A percentile compares a stretch with the other conserved stretches of the same genome.
Evolutionary conservation across 2,797 vertebrate genomes (phyloP).

Genomic region (Ciconia nigra): DNA sequence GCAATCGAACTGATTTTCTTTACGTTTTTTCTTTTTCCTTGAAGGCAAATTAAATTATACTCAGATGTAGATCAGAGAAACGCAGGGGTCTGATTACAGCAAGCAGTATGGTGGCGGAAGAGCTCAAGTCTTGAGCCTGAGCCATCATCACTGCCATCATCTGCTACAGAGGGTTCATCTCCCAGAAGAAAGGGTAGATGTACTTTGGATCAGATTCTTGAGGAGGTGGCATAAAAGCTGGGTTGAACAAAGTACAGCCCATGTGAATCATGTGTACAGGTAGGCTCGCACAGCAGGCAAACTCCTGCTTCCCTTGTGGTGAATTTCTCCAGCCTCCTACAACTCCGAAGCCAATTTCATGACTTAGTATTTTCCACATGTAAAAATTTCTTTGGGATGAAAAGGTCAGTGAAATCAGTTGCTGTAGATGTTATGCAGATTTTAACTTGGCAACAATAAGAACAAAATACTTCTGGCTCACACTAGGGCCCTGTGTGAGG

Average conservation of each 20-base stretch:
- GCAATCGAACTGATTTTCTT: not conserved
- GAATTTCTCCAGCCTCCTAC: not conserved
- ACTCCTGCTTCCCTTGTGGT: rapidly evolving
- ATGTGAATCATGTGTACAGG: not conserved
- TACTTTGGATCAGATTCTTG: not conserved
- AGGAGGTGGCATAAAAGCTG: not conserved
- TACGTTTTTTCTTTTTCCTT: not conserved
- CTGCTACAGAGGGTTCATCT: not conserved
- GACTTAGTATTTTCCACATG: not conserved
- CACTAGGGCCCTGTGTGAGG: not conserved
- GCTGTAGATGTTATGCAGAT: not conserved
- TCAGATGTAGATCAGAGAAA: not conserved
- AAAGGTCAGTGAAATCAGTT: conserved; percentile 25
- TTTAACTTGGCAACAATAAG: not conserved
- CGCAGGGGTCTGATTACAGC: not conserved
- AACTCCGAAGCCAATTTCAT: not conserved
- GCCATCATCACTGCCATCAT: not conserved
- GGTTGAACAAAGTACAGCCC: not conserved
- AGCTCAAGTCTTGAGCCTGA: not conserved
- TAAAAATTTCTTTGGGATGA: conserved; percentile 23
- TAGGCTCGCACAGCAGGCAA: not conserved
- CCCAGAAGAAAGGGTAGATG: not conserved
- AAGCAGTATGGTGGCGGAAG: not conserved
- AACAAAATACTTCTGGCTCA: not conserved
- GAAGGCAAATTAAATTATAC: not conserved